Base-by-base conservation (phyloP, 1,140 invertebrate genomes). In the Drosophila gunungcola region DNA sequence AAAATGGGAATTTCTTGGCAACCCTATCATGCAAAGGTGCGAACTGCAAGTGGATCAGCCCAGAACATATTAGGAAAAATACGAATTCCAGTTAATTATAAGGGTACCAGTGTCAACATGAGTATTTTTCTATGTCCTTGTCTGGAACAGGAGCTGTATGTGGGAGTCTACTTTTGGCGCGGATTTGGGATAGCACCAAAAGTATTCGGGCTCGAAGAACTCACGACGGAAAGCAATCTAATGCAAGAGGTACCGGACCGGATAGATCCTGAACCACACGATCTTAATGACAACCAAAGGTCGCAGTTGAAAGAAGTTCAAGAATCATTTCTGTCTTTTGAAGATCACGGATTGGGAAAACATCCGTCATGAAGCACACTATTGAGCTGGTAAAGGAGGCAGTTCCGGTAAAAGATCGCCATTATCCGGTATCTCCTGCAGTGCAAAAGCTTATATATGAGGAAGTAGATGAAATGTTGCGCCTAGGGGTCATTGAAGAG, bases 391-490 rank as follows among this genome's bases (percentile, higher is more conserved):
- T 53, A 11, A 1, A n/a, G 21, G 51, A 16, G 3, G 13, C 51
- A 2, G 11, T 11, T 10, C 36, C 21, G 1, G 34, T 29, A 1
- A 29, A 53, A 12, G 34, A 53, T 21, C 13, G 51, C 12, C 51
- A 53, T 11, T 36, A 21, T 21, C 16, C 16, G 16, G 16, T 21
- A 21, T 41, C 32, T 3, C 49, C 49, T 2, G 13, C 49, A 5
- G 13, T 52, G 5, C 49, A 52, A 16, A 5, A 38, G 13, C 12
- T 58, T 10, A 29, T 34, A 12, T 53, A 27, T 21, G 5, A 53
- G 10, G 51, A 53, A 16, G 3, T 53, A 10, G 21, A 53, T 39
- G 51, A 53, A 12, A 39, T 53, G 34, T 11, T 53, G 2, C 16
- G 34, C 10, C 13, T 39, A 11, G 51, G 13, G 2, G 21, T 39